These are phyloP conservation scores for Microcebus tavaratra DNA, from an alignment of 2,113 vertebrate genomes.

Conservation along the genomic window DNA sequence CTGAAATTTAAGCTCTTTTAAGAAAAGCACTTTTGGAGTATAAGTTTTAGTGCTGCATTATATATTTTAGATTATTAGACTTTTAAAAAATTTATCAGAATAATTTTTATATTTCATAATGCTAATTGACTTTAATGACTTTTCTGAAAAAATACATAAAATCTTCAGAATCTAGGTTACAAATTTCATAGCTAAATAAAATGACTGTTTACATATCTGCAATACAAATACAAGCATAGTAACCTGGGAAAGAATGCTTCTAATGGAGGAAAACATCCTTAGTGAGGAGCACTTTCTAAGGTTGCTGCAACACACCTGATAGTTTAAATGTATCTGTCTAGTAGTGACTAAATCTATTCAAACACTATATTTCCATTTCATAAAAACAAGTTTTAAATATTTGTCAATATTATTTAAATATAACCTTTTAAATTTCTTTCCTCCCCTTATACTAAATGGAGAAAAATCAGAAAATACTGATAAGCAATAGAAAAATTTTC, in stretches of 20 bases:
- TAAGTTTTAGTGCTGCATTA: not conserved
- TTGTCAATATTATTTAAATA: not conserved
- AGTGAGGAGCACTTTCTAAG: not conserved
- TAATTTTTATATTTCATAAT: conserved; percentile 1
- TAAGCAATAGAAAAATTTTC: not conserved
- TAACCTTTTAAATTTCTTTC: not conserved
- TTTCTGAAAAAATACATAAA: not conserved
- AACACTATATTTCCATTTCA: not conserved
- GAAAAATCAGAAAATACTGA: not conserved
- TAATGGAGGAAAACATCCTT: not conserved
- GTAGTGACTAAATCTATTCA: conserved; percentile 14
- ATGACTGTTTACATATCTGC: not conserved
- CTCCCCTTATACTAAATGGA: not conserved
- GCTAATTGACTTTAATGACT: not conserved
- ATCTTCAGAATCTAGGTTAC: not conserved
- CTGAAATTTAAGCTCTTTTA: not conserved
- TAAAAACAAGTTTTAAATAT: conserved; percentile 16
- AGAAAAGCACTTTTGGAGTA: conserved; percentile 15
- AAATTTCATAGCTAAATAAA: conserved; percentile 40
- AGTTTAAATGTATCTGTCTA: not conserved
- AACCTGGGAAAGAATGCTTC: not conserved
- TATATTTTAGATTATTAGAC: conserved; percentile 3
- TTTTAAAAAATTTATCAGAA: conserved; percentile 29
- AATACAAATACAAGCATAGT: not conserved
- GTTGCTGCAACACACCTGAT: not conserved